phyloP scores from a whole-genome alignment of 2,888 invertebrate genomes.

The Graphium colonna region DNA sequence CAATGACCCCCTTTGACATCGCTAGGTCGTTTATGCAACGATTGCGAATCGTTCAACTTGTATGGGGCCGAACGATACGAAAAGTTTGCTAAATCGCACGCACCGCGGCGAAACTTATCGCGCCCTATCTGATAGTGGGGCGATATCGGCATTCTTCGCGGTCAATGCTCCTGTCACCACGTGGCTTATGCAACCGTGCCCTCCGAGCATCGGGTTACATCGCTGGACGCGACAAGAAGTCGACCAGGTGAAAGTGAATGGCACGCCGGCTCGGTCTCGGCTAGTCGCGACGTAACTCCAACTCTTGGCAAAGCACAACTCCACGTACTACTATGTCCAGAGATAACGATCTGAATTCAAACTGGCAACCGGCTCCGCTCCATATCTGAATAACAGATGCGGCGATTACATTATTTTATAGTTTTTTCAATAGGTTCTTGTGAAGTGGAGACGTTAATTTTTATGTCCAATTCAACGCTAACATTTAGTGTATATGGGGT shows the following conservation, averaged over 20 bases:
- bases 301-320: conserved; percentile 47
- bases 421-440: conserved; percentile 36
- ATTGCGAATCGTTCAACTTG: conserved; percentile 60
- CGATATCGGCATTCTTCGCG: conserved; percentile 58
- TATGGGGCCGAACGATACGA: not conserved
- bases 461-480: no score
- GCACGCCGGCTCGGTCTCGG: conserved; percentile 25
- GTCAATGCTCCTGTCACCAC: conserved; percentile 63
- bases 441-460: no score
- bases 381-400: conserved; percentile 47
- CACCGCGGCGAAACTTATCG: conserved; percentile 50
- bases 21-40: conserved; percentile 75
- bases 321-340: conserved; percentile 40
- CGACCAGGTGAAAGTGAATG: conserved; percentile 52
- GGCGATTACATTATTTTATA: conserved; percentile 59
- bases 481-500: not conserved
- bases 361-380: conserved; percentile 24
- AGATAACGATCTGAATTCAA: conserved; percentile 34
- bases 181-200: conserved; percentile 59
- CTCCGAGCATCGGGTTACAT: conserved; percentile 41
- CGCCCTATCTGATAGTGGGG: conserved; percentile 58
- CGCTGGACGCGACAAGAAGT: conserved; percentile 7
- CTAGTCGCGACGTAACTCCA: conserved; percentile 39
- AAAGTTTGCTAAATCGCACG: no score
- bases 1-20: conserved; percentile 74